Percentiles rank a stretch among this genome's conserved stretches.
These are phyloP conservation scores for Pygoscelis antarcticus DNA, from an alignment of 2,113 vertebrate genomes.

Conservation along the genomic window DNA sequence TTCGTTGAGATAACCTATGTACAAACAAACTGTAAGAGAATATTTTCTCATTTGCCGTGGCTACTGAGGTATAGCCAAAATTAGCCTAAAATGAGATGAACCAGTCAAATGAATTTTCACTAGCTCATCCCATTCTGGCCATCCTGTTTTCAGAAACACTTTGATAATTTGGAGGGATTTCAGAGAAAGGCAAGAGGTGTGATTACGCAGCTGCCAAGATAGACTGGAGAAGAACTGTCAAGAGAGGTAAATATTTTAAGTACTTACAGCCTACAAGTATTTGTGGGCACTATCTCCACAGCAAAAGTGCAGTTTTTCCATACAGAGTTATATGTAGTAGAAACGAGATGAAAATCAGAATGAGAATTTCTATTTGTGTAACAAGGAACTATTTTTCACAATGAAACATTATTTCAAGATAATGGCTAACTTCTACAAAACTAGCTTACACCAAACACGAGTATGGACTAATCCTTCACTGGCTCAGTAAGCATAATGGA, in stretches of 20 bases:
- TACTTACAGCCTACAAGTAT: background rate
- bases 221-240: background rate
- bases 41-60: background rate
- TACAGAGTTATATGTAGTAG: background rate
- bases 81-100: background rate
- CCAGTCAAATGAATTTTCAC: background rate
- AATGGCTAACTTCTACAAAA: background rate
- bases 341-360: background rate
- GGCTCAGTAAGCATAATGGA: background rate
- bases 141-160: background rate
- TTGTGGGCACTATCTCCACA: background rate
- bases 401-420: background rate
- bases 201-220: background rate
- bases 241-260: background rate
- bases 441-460: background rate
- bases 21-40: background rate
- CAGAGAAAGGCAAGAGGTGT: background rate
- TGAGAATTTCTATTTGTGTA: background rate
- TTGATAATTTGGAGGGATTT: background rate
- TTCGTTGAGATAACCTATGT: background rate
- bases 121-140: background rate
- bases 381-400: background rate
- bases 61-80: background rate
- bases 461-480: background rate
- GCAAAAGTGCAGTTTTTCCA: background rate